phyloP scores from a whole-genome alignment of 2,888 invertebrate genomes.

The Apamea anceps region DNA sequence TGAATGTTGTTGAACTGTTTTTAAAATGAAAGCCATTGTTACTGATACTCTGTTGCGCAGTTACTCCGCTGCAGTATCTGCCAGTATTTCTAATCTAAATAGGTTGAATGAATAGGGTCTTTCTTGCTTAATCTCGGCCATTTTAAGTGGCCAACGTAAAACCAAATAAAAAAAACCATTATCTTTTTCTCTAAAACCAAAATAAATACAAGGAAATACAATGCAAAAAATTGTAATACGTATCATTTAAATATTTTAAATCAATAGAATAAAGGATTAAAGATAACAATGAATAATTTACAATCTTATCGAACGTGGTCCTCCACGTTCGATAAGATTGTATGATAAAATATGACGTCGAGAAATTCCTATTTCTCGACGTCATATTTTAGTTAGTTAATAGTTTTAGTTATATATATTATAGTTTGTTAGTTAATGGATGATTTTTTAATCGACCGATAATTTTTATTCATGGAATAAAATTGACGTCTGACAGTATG shows the following conservation, averaged over 20 bases:
- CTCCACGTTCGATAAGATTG: too few species aligned
- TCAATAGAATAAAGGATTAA: neutral
- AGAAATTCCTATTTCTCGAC: too few species aligned
- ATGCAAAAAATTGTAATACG: neutral
- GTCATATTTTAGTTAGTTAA: too few species aligned
- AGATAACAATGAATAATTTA: neutral
- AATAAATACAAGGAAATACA: slow-evolving; percentile 1
- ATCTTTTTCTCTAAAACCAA: neutral
- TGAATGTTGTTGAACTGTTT: neutral
- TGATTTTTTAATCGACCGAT: too few species aligned
- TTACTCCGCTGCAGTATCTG: neutral
- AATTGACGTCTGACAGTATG: too few species aligned
- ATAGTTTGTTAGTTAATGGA: too few species aligned
- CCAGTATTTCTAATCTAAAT: neutral
- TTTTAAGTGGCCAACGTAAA: neutral
- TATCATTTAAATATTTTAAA: neutral
- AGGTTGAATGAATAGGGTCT: slow-evolving; percentile 5
- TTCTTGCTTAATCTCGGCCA: slow-evolving; percentile 7
- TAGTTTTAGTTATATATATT: too few species aligned
- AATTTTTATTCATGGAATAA: too few species aligned
- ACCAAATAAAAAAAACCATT: neutral
- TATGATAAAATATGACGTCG: too few species aligned
- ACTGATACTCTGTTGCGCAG: too few species aligned
- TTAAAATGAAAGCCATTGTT: neutral
- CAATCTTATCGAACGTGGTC: neutral